These are phyloP conservation scores for Ceyx melanurus DNA, from an alignment of 2,113 vertebrate genomes.

Conservation along the genomic window DNA sequence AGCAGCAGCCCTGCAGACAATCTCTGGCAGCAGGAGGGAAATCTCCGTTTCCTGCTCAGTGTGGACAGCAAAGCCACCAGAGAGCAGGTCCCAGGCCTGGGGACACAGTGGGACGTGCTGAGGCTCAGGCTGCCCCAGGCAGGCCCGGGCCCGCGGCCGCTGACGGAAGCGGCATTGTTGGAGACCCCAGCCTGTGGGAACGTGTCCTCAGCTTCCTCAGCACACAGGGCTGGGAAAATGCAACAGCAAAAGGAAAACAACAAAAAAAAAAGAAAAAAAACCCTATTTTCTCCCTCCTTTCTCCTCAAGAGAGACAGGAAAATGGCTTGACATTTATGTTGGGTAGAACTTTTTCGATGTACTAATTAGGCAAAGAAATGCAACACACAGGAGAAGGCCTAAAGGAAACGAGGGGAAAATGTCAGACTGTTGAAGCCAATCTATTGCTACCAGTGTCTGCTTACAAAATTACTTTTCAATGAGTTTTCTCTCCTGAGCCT, in stretches of 20 bases:
- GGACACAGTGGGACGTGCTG: slow-evolving; percentile 55
- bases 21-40: slow-evolving; percentile 52
- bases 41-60: slow-evolving; percentile 62
- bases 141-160: not conserved
- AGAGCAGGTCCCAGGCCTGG: not conserved
- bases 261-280: too few relatives aligned
- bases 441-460: not conserved
- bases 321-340: slow-evolving; percentile 39
- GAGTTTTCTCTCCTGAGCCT: not conserved
- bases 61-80: not conserved
- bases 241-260: not conserved
- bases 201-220: slow-evolving; percentile 43
- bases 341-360: not conserved
- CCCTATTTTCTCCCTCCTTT: not conserved
- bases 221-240: slow-evolving; percentile 21
- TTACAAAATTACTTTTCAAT: not conserved
- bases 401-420: not conserved
- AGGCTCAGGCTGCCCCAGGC: slow-evolving; percentile 33
- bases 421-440: not conserved
- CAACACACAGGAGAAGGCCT: not conserved
- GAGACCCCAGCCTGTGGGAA: slow-evolving; percentile 58
- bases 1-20: not conserved
- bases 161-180: slow-evolving; percentile 38
- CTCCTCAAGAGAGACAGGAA: slow-evolving; percentile 41
- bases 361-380: not conserved